phyloP scores from a whole-genome alignment of 2,888 invertebrate species.

The Galerucella pusilla region DNA sequence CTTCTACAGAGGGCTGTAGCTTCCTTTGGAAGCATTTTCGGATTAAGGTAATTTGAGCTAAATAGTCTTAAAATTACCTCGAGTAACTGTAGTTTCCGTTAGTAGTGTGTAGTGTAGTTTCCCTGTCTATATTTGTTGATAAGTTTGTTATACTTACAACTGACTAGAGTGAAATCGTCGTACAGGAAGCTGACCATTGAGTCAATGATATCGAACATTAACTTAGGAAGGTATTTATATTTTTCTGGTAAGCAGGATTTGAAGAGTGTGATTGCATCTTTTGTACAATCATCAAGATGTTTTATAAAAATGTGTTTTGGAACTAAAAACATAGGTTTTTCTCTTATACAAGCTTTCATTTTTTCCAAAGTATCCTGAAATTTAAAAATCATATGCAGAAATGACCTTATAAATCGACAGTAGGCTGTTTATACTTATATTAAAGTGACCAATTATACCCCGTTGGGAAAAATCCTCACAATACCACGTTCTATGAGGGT shows the following conservation, averaged over 20 bases:
- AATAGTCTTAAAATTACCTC: no score
- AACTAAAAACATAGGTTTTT: slow-evolving; percentile 3
- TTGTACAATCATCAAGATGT: slow-evolving; percentile 19
- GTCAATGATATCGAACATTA: slow-evolving; percentile 16
- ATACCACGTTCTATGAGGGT: no score
- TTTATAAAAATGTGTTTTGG: slow-evolving; percentile 11
- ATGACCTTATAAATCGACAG: background rate
- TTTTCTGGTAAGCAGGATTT: slow-evolving; percentile 21
- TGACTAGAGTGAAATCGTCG: slow-evolving; percentile 14
- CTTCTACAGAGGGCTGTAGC: no score
- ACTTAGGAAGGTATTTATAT: slow-evolving; percentile 21
- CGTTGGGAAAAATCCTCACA: no score
- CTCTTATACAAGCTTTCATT: slow-evolving; percentile 3
- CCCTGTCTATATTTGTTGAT: no score
- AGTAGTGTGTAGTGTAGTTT: no score
- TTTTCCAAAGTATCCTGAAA: slow-evolving; percentile 11
- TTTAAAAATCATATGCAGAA: background rate
- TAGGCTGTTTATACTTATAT: no score
- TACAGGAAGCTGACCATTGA: slow-evolving; percentile 20
- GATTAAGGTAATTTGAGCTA: no score
- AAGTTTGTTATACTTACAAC: slow-evolving; percentile 12
- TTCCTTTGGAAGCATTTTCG: no score
- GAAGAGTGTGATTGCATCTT: slow-evolving; percentile 1
- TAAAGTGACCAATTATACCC: no score
- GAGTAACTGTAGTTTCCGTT: no score